Conservation (phyloP, 1,140 invertebrate genomes). For the Drosophila orena region DNA sequence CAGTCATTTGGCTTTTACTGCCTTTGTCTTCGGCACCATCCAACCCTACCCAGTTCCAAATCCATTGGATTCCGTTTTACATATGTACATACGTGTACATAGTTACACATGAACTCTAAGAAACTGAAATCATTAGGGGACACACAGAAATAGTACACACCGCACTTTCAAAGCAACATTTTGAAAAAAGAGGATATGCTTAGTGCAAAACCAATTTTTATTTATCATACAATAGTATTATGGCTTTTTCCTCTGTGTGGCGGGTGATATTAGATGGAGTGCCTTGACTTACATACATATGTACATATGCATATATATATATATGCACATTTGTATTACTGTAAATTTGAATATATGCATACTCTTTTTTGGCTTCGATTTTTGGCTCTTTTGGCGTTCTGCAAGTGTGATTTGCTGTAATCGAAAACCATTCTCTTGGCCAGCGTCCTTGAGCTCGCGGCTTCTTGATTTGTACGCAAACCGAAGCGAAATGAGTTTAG, state of each 20-base stretch:
- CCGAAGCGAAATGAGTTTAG: constrained; percentile 21
- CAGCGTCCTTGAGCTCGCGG: too few species aligned
- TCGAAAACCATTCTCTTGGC: constrained; percentile 49
- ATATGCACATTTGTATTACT: too few species aligned
- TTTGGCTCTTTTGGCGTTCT: constrained; percentile 28
- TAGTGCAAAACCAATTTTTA: not conserved
- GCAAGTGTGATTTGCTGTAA: constrained; percentile 70
- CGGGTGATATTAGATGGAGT: constrained; percentile 1
- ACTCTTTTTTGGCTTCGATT: constrained; percentile 59
- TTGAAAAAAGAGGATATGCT: not conserved
- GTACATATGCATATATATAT: too few species aligned
- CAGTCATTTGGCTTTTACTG: constrained; percentile 61
- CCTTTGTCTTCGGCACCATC: constrained; percentile 41
- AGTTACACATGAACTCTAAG: constrained; percentile 3
- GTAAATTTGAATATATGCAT: constrained; percentile 4
- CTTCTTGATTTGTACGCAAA: constrained; percentile 26
- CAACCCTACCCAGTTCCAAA: not conserved
- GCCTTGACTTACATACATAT: not conserved
- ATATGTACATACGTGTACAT: too few species aligned
- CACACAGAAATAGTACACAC: too few species aligned
- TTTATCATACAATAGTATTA: too few species aligned
- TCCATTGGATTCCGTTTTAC: not conserved
- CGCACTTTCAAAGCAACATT: too few species aligned
- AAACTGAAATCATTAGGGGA: constrained; percentile 1
- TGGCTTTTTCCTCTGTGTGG: constrained; percentile 1